phyloP scores from a whole-genome alignment of 2,888 invertebrate genomes.

The Caenorhabditis sp. region DNA sequence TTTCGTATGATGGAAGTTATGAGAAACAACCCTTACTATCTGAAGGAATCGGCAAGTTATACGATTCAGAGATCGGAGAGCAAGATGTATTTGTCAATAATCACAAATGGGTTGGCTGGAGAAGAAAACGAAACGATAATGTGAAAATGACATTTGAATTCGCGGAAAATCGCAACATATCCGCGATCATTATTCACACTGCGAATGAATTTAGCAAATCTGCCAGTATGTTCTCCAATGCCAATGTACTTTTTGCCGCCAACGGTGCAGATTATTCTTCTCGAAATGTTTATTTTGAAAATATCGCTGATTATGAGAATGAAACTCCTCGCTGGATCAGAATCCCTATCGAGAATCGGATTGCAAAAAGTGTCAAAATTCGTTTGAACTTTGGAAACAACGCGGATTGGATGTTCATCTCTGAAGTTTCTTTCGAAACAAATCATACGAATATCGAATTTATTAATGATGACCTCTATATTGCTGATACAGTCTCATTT shows the following conservation, averaged over 20 bases:
- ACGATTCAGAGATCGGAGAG: slow-evolving; percentile 76
- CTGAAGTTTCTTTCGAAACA: slow-evolving; percentile 62
- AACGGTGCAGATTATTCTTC: slow-evolving; percentile 51
- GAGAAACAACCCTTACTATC: slow-evolving; percentile 76
- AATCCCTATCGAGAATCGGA: slow-evolving; percentile 83
- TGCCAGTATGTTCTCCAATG: slow-evolving; percentile 45
- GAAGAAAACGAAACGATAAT: slow-evolving; percentile 62
- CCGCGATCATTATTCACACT: slow-evolving; percentile 82
- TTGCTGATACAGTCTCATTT: slow-evolving; percentile 39
- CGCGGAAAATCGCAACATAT: slow-evolving; percentile 85
- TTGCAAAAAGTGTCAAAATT: slow-evolving; percentile 80
- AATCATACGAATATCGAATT: slow-evolving; percentile 38
- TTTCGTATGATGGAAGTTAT: slow-evolving; percentile 78
- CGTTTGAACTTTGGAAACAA: slow-evolving; percentile 47
- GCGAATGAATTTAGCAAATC: slow-evolving; percentile 77
- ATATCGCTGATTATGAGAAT: slow-evolving; percentile 47
- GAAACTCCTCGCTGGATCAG: slow-evolving; percentile 80
- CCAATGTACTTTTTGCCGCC: slow-evolving; percentile 36
- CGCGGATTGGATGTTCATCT: slow-evolving; percentile 63
- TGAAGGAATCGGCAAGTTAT: slow-evolving; percentile 84
- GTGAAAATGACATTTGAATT: slow-evolving; percentile 81
- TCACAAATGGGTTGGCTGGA: slow-evolving; percentile 91
- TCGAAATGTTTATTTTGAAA: slow-evolving; percentile 47
- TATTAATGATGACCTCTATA: slow-evolving; percentile 26
- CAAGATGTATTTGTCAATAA: slow-evolving; percentile 61